Evolutionary conservation across 2,113 vertebrate species (phyloP).

Genomic region (Anarrhichthys ocellatus): DNA sequence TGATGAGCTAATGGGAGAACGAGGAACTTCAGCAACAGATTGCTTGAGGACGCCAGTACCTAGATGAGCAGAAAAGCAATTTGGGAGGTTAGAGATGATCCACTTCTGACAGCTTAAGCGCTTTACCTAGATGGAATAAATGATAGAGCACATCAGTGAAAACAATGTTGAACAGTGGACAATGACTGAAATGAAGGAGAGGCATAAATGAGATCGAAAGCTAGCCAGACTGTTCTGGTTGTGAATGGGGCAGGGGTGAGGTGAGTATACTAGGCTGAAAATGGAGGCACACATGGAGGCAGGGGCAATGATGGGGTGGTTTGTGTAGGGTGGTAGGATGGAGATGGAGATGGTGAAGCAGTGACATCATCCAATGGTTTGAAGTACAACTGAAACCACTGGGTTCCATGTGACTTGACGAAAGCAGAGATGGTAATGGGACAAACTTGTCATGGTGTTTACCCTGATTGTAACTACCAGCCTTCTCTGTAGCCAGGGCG

Average conservation of each 20-base stretch:
- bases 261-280: slow-evolving; percentile 58
- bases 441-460: slow-evolving; percentile 76
- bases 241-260: slow-evolving; percentile 45
- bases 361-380: slow-evolving; percentile 71
- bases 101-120: slow-evolving; percentile 12
- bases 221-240: slow-evolving; percentile 47
- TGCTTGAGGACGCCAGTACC: slow-evolving; percentile 58
- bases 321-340: slow-evolving; percentile 65
- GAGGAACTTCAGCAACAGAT: slow-evolving; percentile 59
- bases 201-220: slow-evolving; percentile 48
- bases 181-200: slow-evolving; percentile 66
- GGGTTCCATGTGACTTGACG: slow-evolving; percentile 65
- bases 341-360: slow-evolving; percentile 74
- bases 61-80: slow-evolving; percentile 75
- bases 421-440: slow-evolving; percentile 75
- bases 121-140: slow-evolving; percentile 68
- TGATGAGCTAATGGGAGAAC: slow-evolving; percentile 69
- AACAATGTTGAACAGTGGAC: slow-evolving; percentile 51
- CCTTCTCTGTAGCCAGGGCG: slow-evolving; percentile 75
- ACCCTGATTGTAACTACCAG: slow-evolving; percentile 78
- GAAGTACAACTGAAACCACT: slow-evolving; percentile 68
- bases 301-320: slow-evolving; percentile 57
- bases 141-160: slow-evolving; percentile 47
- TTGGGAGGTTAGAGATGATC: slow-evolving; percentile 38
- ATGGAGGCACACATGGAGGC: slow-evolving; percentile 66